Evolutionary conservation across 2,888 invertebrate species (phyloP).

Genomic region (Dolomedes plantarius): DNA sequence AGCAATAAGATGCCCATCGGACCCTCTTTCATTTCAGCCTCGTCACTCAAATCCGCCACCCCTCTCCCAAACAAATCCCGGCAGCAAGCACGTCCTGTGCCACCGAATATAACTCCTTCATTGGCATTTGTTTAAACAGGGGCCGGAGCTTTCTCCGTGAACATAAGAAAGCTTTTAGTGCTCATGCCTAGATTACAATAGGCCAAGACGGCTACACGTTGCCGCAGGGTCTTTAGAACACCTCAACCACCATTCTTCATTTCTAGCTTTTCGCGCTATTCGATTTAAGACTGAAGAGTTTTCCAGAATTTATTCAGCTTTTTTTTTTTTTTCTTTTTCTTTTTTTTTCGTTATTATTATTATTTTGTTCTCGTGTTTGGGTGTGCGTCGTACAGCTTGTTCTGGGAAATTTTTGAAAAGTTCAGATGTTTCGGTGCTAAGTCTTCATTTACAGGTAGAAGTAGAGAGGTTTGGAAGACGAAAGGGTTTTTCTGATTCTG

Average conservation of each 20-base stretch:
- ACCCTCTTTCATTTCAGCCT: conserved; percentile 56
- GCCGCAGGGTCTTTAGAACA: conserved; percentile 4
- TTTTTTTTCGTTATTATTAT: not conserved
- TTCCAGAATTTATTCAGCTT: conserved; percentile 6
- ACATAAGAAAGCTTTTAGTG: conserved; percentile 72
- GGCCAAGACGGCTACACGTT: conserved; percentile 56
- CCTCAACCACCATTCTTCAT: conserved; percentile 11
- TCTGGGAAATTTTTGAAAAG: not conserved
- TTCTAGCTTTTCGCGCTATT: not conserved
- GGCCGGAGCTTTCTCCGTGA: conserved; percentile 47
- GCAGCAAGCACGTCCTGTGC: conserved; percentile 42
- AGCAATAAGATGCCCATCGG: conserved; percentile 51
- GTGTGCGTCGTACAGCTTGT: not conserved
- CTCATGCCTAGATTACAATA: conserved; percentile 67
- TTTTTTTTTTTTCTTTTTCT: no score
- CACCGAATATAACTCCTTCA: conserved; percentile 59
- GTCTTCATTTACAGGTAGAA: not conserved
- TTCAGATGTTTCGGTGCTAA: not conserved
- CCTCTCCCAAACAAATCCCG: conserved; percentile 45
- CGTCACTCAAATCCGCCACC: conserved; percentile 33
- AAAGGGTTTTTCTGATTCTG: no score
- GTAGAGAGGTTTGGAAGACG: no score
- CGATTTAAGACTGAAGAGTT: not conserved
- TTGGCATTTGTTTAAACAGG: conserved; percentile 72
- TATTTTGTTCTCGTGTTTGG: not conserved